These are phyloP conservation scores for Eulithis prunata DNA, from an alignment of 2,888 invertebrate genomes.

Conservation along the genomic window DNA sequence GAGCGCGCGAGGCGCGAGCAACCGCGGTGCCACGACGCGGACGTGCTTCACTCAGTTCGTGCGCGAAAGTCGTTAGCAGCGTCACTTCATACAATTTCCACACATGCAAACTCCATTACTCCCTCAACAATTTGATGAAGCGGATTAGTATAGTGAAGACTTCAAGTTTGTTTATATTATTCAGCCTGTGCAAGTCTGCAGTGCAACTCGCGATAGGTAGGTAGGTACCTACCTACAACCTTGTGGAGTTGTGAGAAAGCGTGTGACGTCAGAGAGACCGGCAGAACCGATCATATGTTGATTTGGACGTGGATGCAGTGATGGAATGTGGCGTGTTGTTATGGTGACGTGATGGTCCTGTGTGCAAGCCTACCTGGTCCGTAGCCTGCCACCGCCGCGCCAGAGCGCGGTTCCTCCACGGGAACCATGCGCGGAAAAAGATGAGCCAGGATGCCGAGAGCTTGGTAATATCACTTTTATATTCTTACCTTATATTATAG, in stretches of 20 bases:
- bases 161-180: slow-evolving; percentile 51
- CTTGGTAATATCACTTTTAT: slow-evolving; percentile 85
- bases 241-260: slow-evolving; percentile 77
- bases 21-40: slow-evolving; percentile 74
- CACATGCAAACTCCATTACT: slow-evolving; percentile 70
- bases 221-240: slow-evolving; percentile 46
- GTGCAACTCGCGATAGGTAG: slow-evolving; percentile 36
- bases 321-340: slow-evolving; percentile 82
- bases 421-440: slow-evolving; percentile 88
- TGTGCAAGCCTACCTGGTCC: slow-evolving; percentile 69
- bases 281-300: slow-evolving; percentile 80
- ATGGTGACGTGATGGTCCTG: slow-evolving; percentile 78
- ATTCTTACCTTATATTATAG: slow-evolving; percentile 39
- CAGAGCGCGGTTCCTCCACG: slow-evolving; percentile 71
- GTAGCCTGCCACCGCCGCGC: slow-evolving; percentile 66
- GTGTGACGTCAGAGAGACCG: slow-evolving; percentile 80
- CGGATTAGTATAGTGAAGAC: slow-evolving; percentile 56
- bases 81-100: slow-evolving; percentile 76
- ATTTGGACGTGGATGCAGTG: slow-evolving; percentile 80
- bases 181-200: slow-evolving; percentile 49
- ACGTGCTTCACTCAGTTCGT: slow-evolving; percentile 84
- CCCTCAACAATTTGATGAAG: slow-evolving; percentile 56
- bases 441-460: slow-evolving; percentile 89
- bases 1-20: slow-evolving; percentile 42
- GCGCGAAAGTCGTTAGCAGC: slow-evolving; percentile 83